Base-by-base conservation (phyloP, 2,888 invertebrate genomes). In the Aporophyla nigra region DNA sequence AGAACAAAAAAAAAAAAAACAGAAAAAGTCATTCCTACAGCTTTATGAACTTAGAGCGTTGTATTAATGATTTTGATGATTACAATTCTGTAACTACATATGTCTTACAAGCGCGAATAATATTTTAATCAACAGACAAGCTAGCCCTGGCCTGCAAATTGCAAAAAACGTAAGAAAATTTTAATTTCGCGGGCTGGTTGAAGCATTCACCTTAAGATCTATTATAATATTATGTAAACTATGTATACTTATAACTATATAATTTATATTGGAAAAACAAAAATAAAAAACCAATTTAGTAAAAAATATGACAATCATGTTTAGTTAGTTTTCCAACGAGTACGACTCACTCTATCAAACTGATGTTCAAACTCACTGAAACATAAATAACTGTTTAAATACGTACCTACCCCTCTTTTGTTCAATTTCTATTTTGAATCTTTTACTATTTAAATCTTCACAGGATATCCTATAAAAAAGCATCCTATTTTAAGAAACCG, bases 401-500 rank as follows among this genome's bases (percentile, higher is more conserved):
- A 46, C n/a, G 7, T 10, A 14, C n/a, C 53, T 27, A 27, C 46
- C 63, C 51, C 51, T 58, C 70, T 53, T 19, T 61, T 80, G 5
- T 61, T 80, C 3, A 21, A 43, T 33, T 24, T 59, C 80, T 73
- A 71, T 76, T 80, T 76, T 73, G 5, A 49, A 24, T 46, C 43
- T 54, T 12, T 53, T 51, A 7, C 58, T 77, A 49, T 66, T 61
- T 66, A 16, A 43, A 19, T 24, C 59, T 69, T 24, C 27, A 82
- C 78, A 85, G 82, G 85, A 85, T 72, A 85, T 76, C 71, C 70
- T 83, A 75, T 54, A 70, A 27, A 59, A 80, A 80, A 68, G 59
- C 9, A 53, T 61, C 70, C 81, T 87, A 87, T 86, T 88, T 88
- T 85, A 54, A 63, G 82, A 77, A 63, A 71, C 49, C 74, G 46